Conservation (phyloP, 2,797 vertebrate species). For the Poliocrania exsul region DNA sequence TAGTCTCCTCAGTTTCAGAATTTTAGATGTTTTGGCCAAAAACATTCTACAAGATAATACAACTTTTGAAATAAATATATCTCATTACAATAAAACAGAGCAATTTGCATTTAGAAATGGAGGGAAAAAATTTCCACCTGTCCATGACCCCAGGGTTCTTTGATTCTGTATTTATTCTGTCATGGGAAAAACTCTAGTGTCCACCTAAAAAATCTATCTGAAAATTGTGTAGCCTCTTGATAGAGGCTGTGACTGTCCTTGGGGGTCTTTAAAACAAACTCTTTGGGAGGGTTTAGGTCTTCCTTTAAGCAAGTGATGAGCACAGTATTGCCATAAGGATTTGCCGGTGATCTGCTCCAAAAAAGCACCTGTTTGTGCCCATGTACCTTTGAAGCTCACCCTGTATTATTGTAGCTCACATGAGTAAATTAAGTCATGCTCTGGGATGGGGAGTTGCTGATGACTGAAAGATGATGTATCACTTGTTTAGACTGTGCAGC, state of each 20-base stretch:
- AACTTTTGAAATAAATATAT: background rate
- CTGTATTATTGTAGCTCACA: background rate
- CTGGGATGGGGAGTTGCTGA: background rate
- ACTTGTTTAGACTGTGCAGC: background rate
- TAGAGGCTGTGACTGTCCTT: background rate
- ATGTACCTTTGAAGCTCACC: background rate
- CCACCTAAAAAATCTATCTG: background rate
- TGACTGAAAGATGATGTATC: background rate
- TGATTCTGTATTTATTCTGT: background rate
- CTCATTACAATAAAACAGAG: background rate
- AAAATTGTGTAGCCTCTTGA: background rate
- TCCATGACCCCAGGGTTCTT: background rate
- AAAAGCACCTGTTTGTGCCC: background rate
- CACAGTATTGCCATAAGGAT: background rate
- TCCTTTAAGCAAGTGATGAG: background rate
- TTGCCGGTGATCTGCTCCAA: background rate
- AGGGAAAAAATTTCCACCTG: background rate
- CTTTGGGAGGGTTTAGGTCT: background rate
- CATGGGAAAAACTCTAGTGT: background rate
- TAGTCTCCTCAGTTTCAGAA: background rate
- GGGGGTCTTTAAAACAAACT: background rate
- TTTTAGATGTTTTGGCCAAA: background rate
- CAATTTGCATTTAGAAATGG: background rate
- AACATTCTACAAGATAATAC: background rate
- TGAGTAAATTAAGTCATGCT: background rate